Evolutionary conservation across 2,797 vertebrate species (phyloP).

Genomic region (Aselliscus stoliczkanus): DNA sequence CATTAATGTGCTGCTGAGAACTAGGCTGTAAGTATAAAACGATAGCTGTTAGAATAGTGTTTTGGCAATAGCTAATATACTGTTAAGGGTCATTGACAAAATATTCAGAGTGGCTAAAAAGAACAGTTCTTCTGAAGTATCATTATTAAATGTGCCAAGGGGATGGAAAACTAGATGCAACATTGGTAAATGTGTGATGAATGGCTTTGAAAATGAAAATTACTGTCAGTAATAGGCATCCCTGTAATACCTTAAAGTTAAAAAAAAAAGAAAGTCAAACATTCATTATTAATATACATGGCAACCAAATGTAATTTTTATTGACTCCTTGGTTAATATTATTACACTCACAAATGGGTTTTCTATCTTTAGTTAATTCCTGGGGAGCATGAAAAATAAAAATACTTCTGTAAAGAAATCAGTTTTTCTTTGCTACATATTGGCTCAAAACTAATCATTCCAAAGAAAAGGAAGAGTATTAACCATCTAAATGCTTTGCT

Average conservation of each 20-base stretch:
- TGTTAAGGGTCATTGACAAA: not conserved
- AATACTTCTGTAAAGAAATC: not conserved
- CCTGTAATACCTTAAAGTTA: not conserved
- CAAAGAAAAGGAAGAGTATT: not conserved
- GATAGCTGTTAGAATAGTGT: not conserved
- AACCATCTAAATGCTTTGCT: not conserved
- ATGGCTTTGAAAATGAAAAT: conserved; percentile 6
- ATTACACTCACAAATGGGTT: not conserved
- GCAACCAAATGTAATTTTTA: not conserved
- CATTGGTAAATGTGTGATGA: not conserved
- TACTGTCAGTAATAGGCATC: not conserved
- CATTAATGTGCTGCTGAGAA: not conserved
- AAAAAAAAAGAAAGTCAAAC: conserved; percentile 33
- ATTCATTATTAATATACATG: not conserved
- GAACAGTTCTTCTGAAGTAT: not conserved
- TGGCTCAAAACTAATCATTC: not conserved
- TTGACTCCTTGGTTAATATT: not conserved
- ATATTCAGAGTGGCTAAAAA: conserved; percentile 33
- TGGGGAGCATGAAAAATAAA: conserved; percentile 3
- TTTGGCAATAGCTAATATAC: not conserved
- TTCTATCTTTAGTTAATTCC: not conserved
- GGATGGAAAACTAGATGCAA: not conserved
- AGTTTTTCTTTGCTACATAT: not conserved
- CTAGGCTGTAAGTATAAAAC: not conserved
- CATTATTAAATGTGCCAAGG: conserved; percentile 19